Percentiles rank a stretch among this genome's conserved stretches.
phyloP scores from a whole-genome alignment of 2,888 invertebrate species.

The Apotomis capreana region DNA sequence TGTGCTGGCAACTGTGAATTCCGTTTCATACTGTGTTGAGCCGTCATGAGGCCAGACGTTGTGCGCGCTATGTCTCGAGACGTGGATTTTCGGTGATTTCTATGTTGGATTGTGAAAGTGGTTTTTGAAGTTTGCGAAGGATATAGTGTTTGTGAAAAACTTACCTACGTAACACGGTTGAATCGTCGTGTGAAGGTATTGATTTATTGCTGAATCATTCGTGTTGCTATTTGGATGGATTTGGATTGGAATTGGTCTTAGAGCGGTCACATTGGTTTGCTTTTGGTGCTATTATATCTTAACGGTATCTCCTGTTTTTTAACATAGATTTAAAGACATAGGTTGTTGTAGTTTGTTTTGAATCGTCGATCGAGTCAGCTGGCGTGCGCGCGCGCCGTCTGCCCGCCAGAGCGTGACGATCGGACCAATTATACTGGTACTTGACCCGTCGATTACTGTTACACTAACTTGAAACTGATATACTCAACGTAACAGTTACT shows the following conservation, averaged over 20 bases:
- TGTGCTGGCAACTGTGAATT: slow-evolving; percentile 56
- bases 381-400: slow-evolving; percentile 62
- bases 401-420: slow-evolving; percentile 61
- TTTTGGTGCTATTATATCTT: not conserved
- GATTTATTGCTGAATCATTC: slow-evolving; percentile 12
- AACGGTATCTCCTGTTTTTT: too few species aligned
- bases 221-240: not conserved
- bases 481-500: slow-evolving; percentile 27
- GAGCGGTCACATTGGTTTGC: too few species aligned
- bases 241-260: not conserved
- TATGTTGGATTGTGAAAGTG: slow-evolving; percentile 66
- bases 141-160: slow-evolving; percentile 53
- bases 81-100: slow-evolving; percentile 57
- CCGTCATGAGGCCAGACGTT: slow-evolving; percentile 58
- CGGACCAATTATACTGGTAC: slow-evolving; percentile 49
- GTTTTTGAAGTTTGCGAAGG: slow-evolving; percentile 47
- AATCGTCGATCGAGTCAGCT: slow-evolving; percentile 56
- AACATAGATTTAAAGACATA: slow-evolving; percentile 33
- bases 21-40: slow-evolving; percentile 46
- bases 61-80: slow-evolving; percentile 49
- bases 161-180: slow-evolving; percentile 50
- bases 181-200: slow-evolving; percentile 46
- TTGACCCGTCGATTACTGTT: slow-evolving; percentile 48
- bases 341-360: slow-evolving; percentile 49
- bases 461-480: slow-evolving; percentile 37